Conservation (phyloP, 2,113 vertebrate species). For the Varanus salvator region DNA sequence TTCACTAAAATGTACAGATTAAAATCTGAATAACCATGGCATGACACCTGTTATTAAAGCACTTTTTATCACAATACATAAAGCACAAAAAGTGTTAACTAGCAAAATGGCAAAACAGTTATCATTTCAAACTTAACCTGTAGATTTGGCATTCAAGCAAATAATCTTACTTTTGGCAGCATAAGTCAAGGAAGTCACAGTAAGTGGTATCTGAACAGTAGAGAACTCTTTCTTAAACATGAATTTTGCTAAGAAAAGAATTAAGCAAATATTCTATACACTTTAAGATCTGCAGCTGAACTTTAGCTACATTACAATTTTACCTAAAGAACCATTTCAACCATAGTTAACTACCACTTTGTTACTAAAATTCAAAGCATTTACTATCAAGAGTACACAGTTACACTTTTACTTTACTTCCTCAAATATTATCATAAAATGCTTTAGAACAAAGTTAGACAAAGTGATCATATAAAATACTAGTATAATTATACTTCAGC, state of each 20-base stretch:
- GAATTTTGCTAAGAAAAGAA: background rate
- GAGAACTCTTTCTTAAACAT: background rate
- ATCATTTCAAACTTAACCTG: slow-evolving; percentile 2
- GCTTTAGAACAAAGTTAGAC: background rate
- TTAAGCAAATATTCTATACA: background rate
- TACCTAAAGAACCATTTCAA: background rate
- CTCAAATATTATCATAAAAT: background rate
- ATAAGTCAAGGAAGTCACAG: background rate
- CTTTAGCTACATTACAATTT: background rate
- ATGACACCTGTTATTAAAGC: background rate
- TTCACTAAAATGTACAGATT: background rate
- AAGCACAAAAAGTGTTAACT: background rate
- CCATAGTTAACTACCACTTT: background rate
- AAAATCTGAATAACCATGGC: background rate
- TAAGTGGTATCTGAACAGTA: background rate
- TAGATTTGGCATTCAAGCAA: background rate
- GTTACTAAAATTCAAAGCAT: background rate
- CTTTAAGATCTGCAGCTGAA: background rate
- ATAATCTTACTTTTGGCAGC: background rate
- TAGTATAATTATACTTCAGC: background rate
- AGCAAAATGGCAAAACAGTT: background rate
- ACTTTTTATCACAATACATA: background rate
- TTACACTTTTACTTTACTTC: background rate
- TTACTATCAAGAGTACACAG: background rate
- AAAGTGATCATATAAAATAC: background rate